Conservation (phyloP, 1,140 invertebrate species). For the Drosophila ercepeae region DNA sequence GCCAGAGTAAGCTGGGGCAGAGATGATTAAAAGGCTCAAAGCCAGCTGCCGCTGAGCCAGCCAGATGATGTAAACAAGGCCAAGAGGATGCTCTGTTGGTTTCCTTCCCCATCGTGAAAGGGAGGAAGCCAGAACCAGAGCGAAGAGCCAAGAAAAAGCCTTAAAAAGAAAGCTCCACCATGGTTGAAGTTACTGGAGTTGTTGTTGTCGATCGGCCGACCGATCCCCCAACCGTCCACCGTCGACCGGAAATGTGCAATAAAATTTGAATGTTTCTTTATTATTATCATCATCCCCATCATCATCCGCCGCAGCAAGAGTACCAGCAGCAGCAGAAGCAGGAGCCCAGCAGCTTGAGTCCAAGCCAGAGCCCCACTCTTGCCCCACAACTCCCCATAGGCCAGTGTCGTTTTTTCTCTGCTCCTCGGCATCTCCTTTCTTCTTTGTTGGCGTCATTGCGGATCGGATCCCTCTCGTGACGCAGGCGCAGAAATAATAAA, state of each 20-base stretch:
- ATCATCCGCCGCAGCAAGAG: slow-evolving; percentile 61
- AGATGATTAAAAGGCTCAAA: slow-evolving; percentile 24
- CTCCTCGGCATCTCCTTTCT: slow-evolving; percentile 13
- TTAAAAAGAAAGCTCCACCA: slow-evolving; percentile 48
- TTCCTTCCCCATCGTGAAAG: no score
- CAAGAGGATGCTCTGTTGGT: slow-evolving; percentile 16
- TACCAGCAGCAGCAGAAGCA: slow-evolving; percentile 46
- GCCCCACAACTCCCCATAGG: slow-evolving; percentile 16
- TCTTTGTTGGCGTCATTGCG: slow-evolving; percentile 1
- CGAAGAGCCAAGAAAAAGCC: slow-evolving; percentile 25
- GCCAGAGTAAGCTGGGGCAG: slow-evolving; percentile 26
- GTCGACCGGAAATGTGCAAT: slow-evolving; percentile 82
- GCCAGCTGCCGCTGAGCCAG: slow-evolving; percentile 13
- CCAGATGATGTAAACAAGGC: slow-evolving; percentile 35
- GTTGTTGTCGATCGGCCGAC: slow-evolving; percentile 6
- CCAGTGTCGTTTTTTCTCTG: slow-evolving; percentile 23
- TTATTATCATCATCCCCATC: slow-evolving; percentile 80
- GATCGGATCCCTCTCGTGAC: slow-evolving; percentile 55
- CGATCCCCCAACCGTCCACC: slow-evolving; percentile 36
- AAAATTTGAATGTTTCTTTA: slow-evolving; percentile 83
- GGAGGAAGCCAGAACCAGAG: slow-evolving; percentile 8
- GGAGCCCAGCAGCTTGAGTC: slow-evolving; percentile 23
- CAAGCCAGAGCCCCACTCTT: slow-evolving; percentile 20
- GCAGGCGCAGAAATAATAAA: slow-evolving; percentile 71
- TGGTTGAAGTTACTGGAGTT: not conserved